Evolutionary conservation across 30 jellyfish, hydroid and myxozoan species (phyloP).

Genomic region (Aurelia sp.): DNA sequence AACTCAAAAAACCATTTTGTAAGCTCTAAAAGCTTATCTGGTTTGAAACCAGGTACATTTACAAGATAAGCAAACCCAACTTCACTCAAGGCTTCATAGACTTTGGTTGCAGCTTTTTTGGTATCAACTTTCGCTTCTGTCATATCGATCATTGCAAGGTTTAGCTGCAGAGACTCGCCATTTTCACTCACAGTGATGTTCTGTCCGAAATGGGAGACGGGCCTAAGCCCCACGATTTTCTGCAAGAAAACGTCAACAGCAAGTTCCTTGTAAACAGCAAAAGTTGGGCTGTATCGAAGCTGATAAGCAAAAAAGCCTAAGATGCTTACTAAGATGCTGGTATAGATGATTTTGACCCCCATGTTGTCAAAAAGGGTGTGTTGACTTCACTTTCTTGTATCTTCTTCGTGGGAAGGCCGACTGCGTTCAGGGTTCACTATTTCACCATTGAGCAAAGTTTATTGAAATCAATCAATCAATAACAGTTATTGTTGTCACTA

Average conservation of each 20-base stretch:
- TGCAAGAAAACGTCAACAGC: not conserved
- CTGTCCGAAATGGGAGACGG: too few species aligned
- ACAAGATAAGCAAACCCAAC: constrained; percentile 87
- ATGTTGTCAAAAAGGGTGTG: too few species aligned
- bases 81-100: constrained; percentile 44
- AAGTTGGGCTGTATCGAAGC: too few species aligned
- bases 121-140: constrained; percentile 35
- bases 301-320: not conserved
- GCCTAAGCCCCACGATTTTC: too few species aligned
- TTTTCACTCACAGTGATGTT: not conserved
- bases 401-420: too few species aligned
- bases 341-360: too few species aligned
- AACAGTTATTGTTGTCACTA: too few species aligned
- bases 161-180: constrained; percentile 2
- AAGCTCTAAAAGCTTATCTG: constrained; percentile 68
- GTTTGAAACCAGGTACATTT: constrained; percentile 65
- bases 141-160: constrained; percentile 60
- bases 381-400: too few species aligned
- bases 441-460: too few species aligned
- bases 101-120: constrained; percentile 19
- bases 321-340: not conserved
- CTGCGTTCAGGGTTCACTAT: too few species aligned
- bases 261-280: too few species aligned
- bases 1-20: constrained; percentile 84
- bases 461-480: too few species aligned